Evolutionary conservation across 2,113 vertebrate species (phyloP).

Genomic region (Hylia prasina): DNA sequence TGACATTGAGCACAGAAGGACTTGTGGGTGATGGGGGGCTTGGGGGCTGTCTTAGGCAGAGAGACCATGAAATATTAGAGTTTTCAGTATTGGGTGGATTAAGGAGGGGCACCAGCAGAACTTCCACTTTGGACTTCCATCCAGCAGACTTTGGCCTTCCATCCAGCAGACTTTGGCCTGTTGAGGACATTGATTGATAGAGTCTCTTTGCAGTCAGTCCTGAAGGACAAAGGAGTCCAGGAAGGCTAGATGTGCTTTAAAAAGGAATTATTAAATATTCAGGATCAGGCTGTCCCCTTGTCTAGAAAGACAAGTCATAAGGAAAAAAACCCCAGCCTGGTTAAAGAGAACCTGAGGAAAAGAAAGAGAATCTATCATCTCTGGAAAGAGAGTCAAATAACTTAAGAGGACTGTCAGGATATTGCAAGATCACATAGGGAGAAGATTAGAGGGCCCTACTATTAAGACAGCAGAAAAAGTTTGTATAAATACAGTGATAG

Average conservation of each 20-base stretch:
- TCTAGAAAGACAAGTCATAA: background rate
- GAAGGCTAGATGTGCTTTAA: background rate
- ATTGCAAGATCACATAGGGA: background rate
- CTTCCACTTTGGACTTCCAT: background rate
- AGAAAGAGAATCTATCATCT: background rate
- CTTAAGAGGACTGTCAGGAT: background rate
- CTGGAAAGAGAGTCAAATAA: background rate
- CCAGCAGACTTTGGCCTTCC: background rate
- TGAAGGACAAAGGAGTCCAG: background rate
- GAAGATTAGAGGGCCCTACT: background rate
- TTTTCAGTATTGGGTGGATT: background rate
- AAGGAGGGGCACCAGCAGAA: background rate
- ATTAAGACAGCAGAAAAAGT: background rate
- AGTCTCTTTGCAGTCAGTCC: background rate
- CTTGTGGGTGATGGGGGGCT: fast-evolving
- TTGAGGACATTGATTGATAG: background rate
- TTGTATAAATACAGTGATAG: background rate
- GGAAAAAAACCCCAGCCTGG: background rate
- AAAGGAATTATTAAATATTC: background rate
- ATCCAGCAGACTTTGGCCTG: no score
- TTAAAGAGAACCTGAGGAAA: background rate
- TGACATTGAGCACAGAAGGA: background rate
- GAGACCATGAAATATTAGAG: background rate
- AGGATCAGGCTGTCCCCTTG: background rate
- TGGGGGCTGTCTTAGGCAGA: background rate